Percentiles rank a stretch among this genome's conserved stretches.
These are phyloP conservation scores for Anastrepha obliqua DNA, from an alignment of 1,140 invertebrate genomes.

Conservation along the genomic window DNA sequence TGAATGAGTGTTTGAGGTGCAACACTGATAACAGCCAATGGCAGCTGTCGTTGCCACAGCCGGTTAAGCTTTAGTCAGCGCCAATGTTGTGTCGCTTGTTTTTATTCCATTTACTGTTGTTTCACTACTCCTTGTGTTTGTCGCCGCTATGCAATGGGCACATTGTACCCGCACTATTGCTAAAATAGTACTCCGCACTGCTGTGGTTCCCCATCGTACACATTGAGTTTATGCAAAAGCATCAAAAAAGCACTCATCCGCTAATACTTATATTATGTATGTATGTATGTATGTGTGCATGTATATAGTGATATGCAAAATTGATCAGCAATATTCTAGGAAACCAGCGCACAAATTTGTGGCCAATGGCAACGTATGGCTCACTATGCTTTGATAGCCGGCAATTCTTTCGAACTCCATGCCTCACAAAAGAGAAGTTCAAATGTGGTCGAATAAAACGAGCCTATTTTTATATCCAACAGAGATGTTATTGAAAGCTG, in stretches of 20 bases:
- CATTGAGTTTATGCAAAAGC: neutral
- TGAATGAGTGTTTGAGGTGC: neutral
- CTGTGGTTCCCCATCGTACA: neutral
- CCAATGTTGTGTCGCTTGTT: constrained; percentile 2
- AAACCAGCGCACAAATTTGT: no score
- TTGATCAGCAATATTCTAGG: neutral
- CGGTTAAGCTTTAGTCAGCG: neutral
- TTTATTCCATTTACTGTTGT: neutral
- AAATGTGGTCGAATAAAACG: no score
- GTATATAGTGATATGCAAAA: neutral
- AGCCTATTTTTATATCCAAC: no score
- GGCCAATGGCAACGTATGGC: no score
- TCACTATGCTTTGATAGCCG: no score
- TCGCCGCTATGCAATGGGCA: neutral
- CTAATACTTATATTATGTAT: neutral
- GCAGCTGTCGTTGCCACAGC: constrained; percentile 2
- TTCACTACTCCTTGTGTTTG: neutral
- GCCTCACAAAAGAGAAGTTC: no score
- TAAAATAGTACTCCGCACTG: neutral
- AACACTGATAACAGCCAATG: constrained; percentile 33
- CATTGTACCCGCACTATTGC: neutral
- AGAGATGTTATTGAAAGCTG: no score
- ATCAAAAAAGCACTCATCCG: neutral
- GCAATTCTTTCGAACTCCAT: no score
- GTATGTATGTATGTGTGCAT: no score